Evolutionary conservation across 2,888 invertebrate species (phyloP).

Genomic region (Erynnis tages): DNA sequence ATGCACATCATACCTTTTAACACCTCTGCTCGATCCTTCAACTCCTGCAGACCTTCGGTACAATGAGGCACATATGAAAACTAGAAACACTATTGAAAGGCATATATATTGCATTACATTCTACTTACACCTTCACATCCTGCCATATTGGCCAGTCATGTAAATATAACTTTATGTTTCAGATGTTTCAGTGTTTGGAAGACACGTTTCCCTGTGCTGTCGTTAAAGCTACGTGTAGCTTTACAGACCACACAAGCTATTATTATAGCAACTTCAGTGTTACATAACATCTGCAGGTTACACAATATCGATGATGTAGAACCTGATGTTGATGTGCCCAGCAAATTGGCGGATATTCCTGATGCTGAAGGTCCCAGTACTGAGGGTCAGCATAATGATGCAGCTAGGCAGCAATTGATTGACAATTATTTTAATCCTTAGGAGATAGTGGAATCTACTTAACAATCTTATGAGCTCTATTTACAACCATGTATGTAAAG

Average conservation of each 20-base stretch:
- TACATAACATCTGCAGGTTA: slow-evolving; percentile 8
- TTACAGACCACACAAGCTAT: neutral
- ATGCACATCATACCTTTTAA: neutral
- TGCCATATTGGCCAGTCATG: neutral
- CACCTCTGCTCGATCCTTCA: neutral
- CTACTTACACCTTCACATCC: neutral
- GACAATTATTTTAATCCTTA: too few relatives aligned
- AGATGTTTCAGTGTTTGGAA: slow-evolving; percentile 29
- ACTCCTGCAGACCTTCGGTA: slow-evolving; percentile 22
- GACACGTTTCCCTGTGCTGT: slow-evolving; percentile 10
- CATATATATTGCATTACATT: slow-evolving; percentile 3
- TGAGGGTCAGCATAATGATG: too few relatives aligned
- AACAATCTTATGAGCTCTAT: too few relatives aligned
- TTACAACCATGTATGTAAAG: too few relatives aligned
- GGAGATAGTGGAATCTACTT: too few relatives aligned
- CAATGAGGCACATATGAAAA: slow-evolving; percentile 34
- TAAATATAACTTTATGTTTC: neutral
- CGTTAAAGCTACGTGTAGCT: neutral
- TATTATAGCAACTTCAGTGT: slow-evolving; percentile 11
- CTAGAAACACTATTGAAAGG: slow-evolving; percentile 35
- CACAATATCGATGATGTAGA: neutral
- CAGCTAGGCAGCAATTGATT: too few relatives aligned
- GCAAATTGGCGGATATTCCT: too few relatives aligned
- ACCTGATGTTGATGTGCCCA: neutral
- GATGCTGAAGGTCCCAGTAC: too few relatives aligned